phyloP scores from a whole-genome alignment of 2,113 vertebrate species.

The Heteronetta atricapilla region DNA sequence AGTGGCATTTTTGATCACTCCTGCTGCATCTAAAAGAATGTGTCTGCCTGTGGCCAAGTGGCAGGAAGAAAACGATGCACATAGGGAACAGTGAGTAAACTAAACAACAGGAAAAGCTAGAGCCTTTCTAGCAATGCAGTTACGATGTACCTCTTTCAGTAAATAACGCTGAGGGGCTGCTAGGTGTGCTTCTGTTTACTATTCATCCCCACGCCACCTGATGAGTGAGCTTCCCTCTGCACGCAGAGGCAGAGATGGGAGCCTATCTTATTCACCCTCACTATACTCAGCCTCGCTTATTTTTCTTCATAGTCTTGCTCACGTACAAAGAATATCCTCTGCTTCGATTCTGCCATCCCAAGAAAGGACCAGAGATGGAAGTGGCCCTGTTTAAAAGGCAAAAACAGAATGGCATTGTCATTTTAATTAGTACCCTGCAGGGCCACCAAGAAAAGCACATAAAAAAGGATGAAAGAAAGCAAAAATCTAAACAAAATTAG shows the following conservation, averaged over 20 bases:
- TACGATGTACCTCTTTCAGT: not conserved
- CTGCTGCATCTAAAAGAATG: not conserved
- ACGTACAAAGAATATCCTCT: not conserved
- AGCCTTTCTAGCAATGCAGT: not conserved
- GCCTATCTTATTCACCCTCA: not conserved
- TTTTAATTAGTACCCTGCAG: slow-evolving; percentile 63
- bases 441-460: slow-evolving; percentile 35
- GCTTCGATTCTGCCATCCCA: not conserved
- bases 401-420: slow-evolving; percentile 44
- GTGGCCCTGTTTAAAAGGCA: slow-evolving; percentile 38
- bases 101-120: not conserved
- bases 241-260: not conserved
- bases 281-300: not conserved
- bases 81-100: not conserved
- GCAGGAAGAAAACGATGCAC: not conserved
- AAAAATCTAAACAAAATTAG: slow-evolving; percentile 63
- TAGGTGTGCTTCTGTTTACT: not conserved
- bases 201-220: not conserved
- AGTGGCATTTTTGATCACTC: not conserved
- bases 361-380: slow-evolving; percentile 17
- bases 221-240: not conserved
- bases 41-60: not conserved
- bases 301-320: not conserved
- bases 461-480: slow-evolving; percentile 48
- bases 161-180: not conserved